Conservation (phyloP, 2,888 invertebrate species). For the Cheilosia vernalis region DNA sequence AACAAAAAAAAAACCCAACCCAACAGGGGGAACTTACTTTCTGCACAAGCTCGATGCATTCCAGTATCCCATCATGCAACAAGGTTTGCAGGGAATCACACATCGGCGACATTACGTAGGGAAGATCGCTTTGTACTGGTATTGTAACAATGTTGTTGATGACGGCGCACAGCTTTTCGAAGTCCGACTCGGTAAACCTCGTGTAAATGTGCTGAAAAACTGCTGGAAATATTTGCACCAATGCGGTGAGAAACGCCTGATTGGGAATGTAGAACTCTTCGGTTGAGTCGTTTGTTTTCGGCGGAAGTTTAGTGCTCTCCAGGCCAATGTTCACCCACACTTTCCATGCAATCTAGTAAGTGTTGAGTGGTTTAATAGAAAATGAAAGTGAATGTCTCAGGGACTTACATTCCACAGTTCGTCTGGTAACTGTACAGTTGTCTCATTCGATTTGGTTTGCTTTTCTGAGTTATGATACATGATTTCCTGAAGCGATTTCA, state of each 20-base stretch:
- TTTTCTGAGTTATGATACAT: constrained; percentile 87
- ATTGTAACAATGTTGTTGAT: constrained; percentile 91
- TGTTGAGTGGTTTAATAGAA: not conserved
- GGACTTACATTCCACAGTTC: constrained; percentile 88
- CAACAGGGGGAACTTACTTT: constrained; percentile 85
- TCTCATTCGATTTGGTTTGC: constrained; percentile 70
- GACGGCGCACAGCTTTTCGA: constrained; percentile 91
- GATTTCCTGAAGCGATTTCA: constrained; percentile 98
- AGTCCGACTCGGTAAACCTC: constrained; percentile 86
- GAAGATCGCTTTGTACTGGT: constrained; percentile 91
- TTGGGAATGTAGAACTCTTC: constrained; percentile 93
- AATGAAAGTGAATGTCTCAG: not conserved
- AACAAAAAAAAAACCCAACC: constrained; percentile 33
- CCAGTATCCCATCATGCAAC: constrained; percentile 92
- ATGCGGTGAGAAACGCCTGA: constrained; percentile 95
- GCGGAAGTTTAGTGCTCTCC: constrained; percentile 87
- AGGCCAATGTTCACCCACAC: constrained; percentile 95
- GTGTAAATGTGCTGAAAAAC: constrained; percentile 94
- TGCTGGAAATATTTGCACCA: constrained; percentile 97
- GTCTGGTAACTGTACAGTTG: constrained; percentile 82
- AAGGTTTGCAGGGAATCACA: constrained; percentile 92
- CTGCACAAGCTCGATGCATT: constrained; percentile 94
- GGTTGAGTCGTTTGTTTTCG: constrained; percentile 80
- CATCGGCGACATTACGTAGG: constrained; percentile 91
- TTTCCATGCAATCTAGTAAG: constrained; percentile 87